These are phyloP conservation scores for Labia minor DNA, from an alignment of 2,888 invertebrate genomes.

Conservation along the genomic window DNA sequence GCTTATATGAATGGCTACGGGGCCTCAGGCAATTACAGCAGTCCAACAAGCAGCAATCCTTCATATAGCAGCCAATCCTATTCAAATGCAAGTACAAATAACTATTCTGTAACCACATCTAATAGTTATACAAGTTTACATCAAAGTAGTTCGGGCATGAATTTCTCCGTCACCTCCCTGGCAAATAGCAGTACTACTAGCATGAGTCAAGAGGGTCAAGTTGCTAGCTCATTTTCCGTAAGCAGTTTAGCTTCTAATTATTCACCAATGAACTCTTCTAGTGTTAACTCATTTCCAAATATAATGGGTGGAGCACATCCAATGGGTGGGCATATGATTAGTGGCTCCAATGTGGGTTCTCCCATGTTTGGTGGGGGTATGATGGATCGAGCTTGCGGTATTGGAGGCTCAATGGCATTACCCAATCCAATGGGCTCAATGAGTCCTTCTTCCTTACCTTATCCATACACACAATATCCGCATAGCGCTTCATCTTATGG, in stretches of 20 bases:
- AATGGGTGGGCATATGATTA: constrained; percentile 31
- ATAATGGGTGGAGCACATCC: constrained; percentile 38
- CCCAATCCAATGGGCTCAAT: constrained; percentile 28
- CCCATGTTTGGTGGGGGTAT: constrained; percentile 25
- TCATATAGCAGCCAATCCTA: constrained; percentile 29
- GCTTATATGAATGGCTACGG: constrained; percentile 29
- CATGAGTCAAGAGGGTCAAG: constrained; percentile 26
- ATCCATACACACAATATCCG: constrained; percentile 36
- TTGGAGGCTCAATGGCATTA: constrained; percentile 29
- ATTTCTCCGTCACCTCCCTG: constrained; percentile 35
- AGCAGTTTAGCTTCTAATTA: constrained; percentile 38
- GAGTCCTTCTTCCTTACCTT: constrained; percentile 29
- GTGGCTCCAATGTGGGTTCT: constrained; percentile 26
- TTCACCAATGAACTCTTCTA: constrained; percentile 33
- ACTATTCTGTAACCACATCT: constrained; percentile 28
- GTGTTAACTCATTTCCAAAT: constrained; percentile 34
- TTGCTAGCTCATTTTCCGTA: constrained; percentile 38
- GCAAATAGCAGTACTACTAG: constrained; percentile 31
- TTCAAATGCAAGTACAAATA: constrained; percentile 27
- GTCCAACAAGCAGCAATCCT: constrained; percentile 28
- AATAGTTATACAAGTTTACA: constrained; percentile 27
- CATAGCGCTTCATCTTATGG: constrained; percentile 32
- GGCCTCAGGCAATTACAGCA: constrained; percentile 29
- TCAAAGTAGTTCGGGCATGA: constrained; percentile 29
- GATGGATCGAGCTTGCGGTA: constrained; percentile 29